Evolutionary conservation across 2,888 invertebrate genomes (phyloP).

Genomic region (Protodeltote pygarga): DNA sequence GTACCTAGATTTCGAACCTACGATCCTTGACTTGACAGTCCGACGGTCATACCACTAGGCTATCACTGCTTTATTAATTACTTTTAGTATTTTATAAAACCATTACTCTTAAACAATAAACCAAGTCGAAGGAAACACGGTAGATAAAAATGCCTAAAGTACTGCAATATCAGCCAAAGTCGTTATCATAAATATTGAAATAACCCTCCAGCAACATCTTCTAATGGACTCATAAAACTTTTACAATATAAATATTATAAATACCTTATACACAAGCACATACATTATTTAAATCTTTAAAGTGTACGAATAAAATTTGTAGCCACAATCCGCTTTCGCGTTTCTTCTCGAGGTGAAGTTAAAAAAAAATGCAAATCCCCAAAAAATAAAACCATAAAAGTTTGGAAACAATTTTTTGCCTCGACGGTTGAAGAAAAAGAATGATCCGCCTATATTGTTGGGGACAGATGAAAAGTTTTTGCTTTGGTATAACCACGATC

Average conservation of each 20-base stretch:
- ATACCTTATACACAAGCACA: conserved; percentile 20
- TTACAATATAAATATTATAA: conserved; percentile 26
- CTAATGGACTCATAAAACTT: conserved; percentile 27
- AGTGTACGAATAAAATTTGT: conserved; percentile 23
- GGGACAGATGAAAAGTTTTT: conserved; percentile 36
- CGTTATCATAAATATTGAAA: conserved; percentile 8
- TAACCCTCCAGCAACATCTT: background rate
- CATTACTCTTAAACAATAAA: no score
- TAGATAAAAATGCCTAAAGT: no score
- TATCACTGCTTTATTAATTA: no score
- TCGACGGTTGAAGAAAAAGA: conserved; percentile 50
- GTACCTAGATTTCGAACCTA: no score
- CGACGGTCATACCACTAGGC: no score
- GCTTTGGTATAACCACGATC: conserved; percentile 21
- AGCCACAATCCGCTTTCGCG: conserved; percentile 27
- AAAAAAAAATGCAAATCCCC: conserved; percentile 46
- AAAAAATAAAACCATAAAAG: conserved; percentile 42
- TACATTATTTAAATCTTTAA: conserved; percentile 31
- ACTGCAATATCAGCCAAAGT: no score
- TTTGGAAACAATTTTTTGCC: conserved; percentile 53
- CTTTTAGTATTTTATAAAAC: no score
- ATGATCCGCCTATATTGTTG: conserved; percentile 46
- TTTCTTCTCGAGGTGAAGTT: conserved; percentile 23
- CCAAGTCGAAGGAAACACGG: no score
- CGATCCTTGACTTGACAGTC: no score